Percentiles rank a stretch among this genome's conserved stretches.
Evolutionary conservation across 1,140 invertebrate species (phyloP).

Genomic region (Marisa cornuarietis): DNA sequence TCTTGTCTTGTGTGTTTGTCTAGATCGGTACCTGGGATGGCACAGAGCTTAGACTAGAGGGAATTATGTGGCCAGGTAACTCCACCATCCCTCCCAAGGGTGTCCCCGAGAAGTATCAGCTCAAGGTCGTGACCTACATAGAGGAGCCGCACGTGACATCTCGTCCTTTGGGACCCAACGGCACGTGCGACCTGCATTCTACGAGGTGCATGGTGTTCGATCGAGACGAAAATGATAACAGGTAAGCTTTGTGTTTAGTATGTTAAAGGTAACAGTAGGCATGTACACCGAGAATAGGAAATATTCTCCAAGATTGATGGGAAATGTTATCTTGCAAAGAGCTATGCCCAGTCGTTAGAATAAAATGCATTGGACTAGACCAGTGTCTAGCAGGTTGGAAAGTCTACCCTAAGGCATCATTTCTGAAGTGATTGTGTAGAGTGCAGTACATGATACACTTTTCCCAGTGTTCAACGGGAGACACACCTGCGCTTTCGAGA

Average conservation of each 20-base stretch:
- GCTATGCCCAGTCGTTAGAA: neutral
- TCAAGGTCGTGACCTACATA: constrained; percentile 94
- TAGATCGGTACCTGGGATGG: constrained; percentile 87
- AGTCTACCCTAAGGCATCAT: too few species aligned
- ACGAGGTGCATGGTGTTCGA: constrained; percentile 32
- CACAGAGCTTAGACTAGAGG: constrained; percentile 86
- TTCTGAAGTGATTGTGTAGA: too few species aligned
- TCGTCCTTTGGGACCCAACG: constrained; percentile 29
- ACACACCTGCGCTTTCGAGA: too few species aligned
- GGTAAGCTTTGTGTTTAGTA: constrained; percentile 14
- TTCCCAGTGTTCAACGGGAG: too few species aligned
- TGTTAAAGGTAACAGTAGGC: neutral
- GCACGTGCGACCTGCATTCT: constrained; percentile 44
- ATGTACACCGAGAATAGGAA: constrained; percentile 16
- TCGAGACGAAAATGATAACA: constrained; percentile 24
- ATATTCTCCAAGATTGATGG: too few species aligned
- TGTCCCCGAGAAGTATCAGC: constrained; percentile 95
- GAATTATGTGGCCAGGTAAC: constrained; percentile 98
- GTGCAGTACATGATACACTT: too few species aligned
- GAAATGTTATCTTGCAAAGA: neutral
- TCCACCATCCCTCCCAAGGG: constrained; percentile 95
- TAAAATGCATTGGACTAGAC: neutral
- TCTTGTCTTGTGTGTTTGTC: neutral
- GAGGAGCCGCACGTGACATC: constrained; percentile 90
- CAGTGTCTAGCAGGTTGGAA: too few species aligned